Evolutionary conservation across 2,888 invertebrate species (phyloP), one percentile per base, ranked within the genome.

Genomic region (Hirtodrosophila duncani): DNA sequence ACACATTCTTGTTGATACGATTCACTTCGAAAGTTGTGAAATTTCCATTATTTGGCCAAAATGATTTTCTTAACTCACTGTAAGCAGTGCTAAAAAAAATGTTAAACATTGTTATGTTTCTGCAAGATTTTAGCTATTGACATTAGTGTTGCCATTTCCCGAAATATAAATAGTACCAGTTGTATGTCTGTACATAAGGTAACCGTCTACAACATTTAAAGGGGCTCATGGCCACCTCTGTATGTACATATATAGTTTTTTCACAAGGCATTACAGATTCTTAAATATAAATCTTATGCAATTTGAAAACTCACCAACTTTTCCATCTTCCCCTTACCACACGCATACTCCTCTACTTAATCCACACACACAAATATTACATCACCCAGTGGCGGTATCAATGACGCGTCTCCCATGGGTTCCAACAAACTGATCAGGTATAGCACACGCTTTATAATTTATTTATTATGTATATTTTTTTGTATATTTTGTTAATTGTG

Each of bases 391-490:
- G 77, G 87, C 85, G 87, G 86, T 86, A 83, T 84, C 79, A 86
- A 75, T 84, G 87, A 87, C 68, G 86, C 84, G 70, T 84, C 86
- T 81, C 81, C 86, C 77, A 82, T 86, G 86, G 87, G 86, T 81
- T 84, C 85, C 83, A 88, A 88, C 87, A 88, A 87, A 84, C 85
- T 89, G 81, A 88, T 88, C 87, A 89, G 88, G 88, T 89, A 88
- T 82, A 81, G 75, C 79, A 82, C 79, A 82, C 82, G 79, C 69
- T 71, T 74, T 70, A 62, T 58, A 46, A 67, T 60, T 64, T 64
- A 27, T 44, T 23, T 44, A 41, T 23, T 44, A 41, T 13, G 5
- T 53, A 39, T 37, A 13, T 44, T 51, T 51, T 31, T 48, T 24
- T 33, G 14, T 33, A 27, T 37, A 16, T 55, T 38, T 63, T 68